Percentiles rank a stretch among this genome's conserved stretches.
These are phyloP conservation scores for Ramphastos sulfuratus DNA, from an alignment of 2,113 vertebrate species.

Conservation along the genomic window DNA sequence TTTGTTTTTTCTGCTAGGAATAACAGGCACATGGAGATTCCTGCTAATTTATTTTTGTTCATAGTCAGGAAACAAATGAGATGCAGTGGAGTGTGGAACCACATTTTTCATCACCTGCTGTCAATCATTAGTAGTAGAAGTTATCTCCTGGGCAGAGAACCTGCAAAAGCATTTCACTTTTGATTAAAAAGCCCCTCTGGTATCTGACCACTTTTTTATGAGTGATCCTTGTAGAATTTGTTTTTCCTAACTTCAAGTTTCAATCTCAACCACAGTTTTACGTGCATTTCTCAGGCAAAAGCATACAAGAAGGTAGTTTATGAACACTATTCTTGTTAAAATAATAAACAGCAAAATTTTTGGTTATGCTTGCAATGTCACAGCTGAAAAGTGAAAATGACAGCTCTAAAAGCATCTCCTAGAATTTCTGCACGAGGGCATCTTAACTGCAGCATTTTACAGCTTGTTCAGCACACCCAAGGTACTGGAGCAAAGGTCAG, in stretches of 20 bases:
- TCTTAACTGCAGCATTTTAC: not conserved
- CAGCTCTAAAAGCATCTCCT: not conserved
- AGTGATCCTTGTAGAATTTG: not conserved
- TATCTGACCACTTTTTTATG: not conserved
- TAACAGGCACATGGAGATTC: conserved; percentile 15
- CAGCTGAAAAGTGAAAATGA: not conserved
- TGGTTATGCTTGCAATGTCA: not conserved
- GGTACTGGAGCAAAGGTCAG: not conserved
- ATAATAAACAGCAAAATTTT: not conserved
- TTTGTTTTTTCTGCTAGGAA: conserved; percentile 38
- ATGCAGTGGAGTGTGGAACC: not conserved
- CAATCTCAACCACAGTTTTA: not conserved
- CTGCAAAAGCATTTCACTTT: not conserved
- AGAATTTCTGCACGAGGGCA: not conserved
- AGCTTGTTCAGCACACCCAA: not conserved
- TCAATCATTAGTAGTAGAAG: conserved; percentile 15
- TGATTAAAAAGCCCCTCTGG: not conserved
- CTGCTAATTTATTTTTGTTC: conserved; percentile 58
- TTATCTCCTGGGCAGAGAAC: not conserved
- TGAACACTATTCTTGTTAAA: not conserved
- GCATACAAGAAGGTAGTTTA: not conserved
- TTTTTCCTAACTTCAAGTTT: not conserved
- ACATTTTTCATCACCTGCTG: not conserved
- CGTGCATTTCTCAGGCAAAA: conserved; percentile 16
- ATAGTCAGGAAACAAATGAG: conserved; percentile 24